Percentiles rank a stretch among this genome's conserved stretches.
Evolutionary conservation across 2,888 invertebrate genomes (phyloP).

Genomic region (Escarpia spicata): DNA sequence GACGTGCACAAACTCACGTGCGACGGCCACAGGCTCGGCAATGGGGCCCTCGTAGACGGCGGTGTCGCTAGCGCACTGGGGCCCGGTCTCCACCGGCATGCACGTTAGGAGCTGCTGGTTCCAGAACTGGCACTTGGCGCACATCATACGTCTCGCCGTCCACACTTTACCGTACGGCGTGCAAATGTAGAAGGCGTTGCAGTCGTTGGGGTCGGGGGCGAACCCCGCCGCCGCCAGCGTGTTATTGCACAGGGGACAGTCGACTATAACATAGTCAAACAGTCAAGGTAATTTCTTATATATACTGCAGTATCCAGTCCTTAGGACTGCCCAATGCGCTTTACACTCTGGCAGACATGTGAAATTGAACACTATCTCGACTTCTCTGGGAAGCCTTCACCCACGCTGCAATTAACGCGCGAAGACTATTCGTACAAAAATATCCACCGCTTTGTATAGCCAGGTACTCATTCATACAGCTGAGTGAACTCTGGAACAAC

Average conservation of each 20-base stretch:
- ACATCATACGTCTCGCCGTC: background rate
- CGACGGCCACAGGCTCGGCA: background rate
- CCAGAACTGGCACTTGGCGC: background rate
- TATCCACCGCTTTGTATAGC: no score
- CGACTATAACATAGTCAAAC: background rate
- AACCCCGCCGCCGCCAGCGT: background rate
- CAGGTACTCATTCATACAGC: no score
- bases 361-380: no score
- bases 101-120: background rate
- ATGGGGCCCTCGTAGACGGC: background rate
- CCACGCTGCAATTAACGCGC: no score
- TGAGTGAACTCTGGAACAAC: no score
- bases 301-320: no score
- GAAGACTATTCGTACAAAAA: no score
- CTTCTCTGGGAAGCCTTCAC: no score
- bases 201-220: conserved; percentile 6
- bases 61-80: background rate
- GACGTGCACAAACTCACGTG: background rate
- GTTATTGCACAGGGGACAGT: background rate
- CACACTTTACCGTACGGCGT: background rate
- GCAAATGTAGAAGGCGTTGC: background rate
- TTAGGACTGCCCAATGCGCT: no score
- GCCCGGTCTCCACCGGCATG: background rate
- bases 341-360: no score
- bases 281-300: no score